Conservation (phyloP, 1,140 invertebrate genomes). For the Drosophila oshimai region DNA sequence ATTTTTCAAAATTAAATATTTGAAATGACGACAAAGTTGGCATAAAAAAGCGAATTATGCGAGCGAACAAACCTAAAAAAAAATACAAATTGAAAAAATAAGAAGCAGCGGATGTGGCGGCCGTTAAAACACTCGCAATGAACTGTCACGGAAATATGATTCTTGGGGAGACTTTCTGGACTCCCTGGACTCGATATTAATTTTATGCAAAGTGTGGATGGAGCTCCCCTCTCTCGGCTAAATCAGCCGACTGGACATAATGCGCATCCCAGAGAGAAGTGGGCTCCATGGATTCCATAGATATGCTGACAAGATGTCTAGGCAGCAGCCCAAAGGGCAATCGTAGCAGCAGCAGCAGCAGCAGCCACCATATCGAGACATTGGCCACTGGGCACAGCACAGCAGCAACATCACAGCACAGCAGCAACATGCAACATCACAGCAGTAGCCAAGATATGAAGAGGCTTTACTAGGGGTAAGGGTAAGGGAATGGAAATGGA, state of each 20-base stretch:
- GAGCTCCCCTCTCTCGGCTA: slow-evolving; percentile 22
- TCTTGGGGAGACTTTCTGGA: too few relatives aligned
- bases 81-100: slow-evolving; percentile 1
- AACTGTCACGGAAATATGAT: slow-evolving; percentile 63
- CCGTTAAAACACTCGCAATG: slow-evolving; percentile 77
- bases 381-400: not conserved
- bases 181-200: slow-evolving; percentile 55
- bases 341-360: slow-evolving; percentile 23
- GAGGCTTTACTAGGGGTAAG: not conserved
- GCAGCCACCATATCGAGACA: slow-evolving; percentile 2
- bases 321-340: slow-evolving; percentile 38
- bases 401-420: slow-evolving; percentile 13
- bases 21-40: slow-evolving; percentile 76
- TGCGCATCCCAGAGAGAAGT: not conserved
- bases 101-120: slow-evolving; percentile 59
- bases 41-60: slow-evolving; percentile 74
- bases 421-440: not conserved
- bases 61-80: slow-evolving; percentile 13
- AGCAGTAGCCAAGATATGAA: slow-evolving; percentile 30
- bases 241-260: slow-evolving; percentile 57
- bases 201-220: slow-evolving; percentile 72
- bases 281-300: not conserved
- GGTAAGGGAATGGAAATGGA: not conserved
- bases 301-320: slow-evolving; percentile 44
- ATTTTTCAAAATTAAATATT: slow-evolving; percentile 78